phyloP scores from a whole-genome alignment of 1,140 invertebrate species.

The Delia radicum region DNA sequence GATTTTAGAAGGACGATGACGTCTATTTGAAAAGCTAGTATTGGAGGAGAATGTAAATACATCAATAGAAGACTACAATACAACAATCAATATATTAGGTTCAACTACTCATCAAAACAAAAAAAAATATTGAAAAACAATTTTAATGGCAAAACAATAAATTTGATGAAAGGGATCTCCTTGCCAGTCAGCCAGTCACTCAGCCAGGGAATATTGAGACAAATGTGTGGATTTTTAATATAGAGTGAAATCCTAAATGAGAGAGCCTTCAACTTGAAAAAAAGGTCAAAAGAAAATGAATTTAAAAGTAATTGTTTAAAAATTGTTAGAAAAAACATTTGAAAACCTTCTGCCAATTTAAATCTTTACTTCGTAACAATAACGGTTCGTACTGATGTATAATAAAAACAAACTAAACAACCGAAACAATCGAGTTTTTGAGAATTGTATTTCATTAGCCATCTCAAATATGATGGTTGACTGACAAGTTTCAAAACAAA shows the following conservation, averaged over 20 bases:
- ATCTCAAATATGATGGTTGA: background rate
- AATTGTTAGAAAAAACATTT: background rate
- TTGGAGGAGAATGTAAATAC: background rate
- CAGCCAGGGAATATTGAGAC: background rate
- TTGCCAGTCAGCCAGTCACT: background rate
- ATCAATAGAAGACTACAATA: background rate
- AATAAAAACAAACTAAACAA: background rate
- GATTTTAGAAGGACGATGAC: constrained; percentile 2
- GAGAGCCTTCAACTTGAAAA: constrained; percentile 3
- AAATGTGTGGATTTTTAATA: background rate
- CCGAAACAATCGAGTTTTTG: background rate
- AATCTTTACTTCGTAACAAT: background rate
- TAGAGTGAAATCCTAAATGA: background rate
- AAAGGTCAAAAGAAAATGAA: constrained; percentile 23
- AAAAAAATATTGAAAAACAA: background rate
- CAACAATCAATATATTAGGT: constrained; percentile 22
- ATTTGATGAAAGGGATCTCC: constrained; percentile 3
- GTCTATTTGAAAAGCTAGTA: constrained; percentile 15
- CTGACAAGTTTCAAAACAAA: background rate
- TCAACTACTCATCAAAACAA: background rate
- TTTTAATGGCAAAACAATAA: constrained; percentile 16
- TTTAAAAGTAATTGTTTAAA: constrained; percentile 17
- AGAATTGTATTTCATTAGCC: background rate
- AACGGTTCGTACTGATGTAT: background rate
- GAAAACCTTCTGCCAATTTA: background rate